Evolutionary conservation across 2,888 invertebrate species (phyloP).

Genomic region (Folsomia manolachei): DNA sequence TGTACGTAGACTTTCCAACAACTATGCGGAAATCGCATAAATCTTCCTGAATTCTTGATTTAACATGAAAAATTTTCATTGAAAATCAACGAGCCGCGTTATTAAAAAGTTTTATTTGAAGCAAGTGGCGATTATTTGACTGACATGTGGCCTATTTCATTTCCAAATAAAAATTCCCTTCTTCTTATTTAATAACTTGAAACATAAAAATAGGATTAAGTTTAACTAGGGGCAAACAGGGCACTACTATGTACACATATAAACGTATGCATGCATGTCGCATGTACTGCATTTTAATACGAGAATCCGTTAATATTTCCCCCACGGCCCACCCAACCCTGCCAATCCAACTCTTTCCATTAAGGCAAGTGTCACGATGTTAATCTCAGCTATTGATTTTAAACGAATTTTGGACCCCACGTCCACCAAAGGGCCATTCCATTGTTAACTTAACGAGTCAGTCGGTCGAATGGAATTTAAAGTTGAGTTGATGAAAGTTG

Average conservation of each 20-base stretch:
- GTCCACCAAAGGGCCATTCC: not conserved
- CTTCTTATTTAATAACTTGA: not conserved
- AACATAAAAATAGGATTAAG: not conserved
- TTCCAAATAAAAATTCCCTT: not conserved
- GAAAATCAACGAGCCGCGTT: not conserved
- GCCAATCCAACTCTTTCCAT: not conserved
- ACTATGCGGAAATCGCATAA: too few species aligned
- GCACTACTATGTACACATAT: not conserved
- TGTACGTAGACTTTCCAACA: too few species aligned
- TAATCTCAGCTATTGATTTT: slow-evolving; percentile 1
- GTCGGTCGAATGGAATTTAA: not conserved
- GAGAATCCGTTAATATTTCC: slow-evolving; percentile 7
- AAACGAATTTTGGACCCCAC: not conserved
- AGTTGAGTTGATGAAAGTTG: not conserved
- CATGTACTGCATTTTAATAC: too few species aligned
- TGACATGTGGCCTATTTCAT: not conserved
- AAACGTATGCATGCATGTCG: not conserved
- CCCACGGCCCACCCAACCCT: too few species aligned
- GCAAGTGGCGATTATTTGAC: not conserved
- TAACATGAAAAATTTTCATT: too few species aligned
- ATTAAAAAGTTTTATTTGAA: not conserved
- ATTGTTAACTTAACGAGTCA: not conserved
- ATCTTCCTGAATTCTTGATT: too few species aligned
- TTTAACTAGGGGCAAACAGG: not conserved
- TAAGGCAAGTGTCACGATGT: not conserved